Percentiles rank a stretch among this genome's conserved stretches.
These are phyloP conservation scores for Oenanthe oenanthe DNA, from an alignment of 2,113 vertebrate genomes.

Conservation along the genomic window DNA sequence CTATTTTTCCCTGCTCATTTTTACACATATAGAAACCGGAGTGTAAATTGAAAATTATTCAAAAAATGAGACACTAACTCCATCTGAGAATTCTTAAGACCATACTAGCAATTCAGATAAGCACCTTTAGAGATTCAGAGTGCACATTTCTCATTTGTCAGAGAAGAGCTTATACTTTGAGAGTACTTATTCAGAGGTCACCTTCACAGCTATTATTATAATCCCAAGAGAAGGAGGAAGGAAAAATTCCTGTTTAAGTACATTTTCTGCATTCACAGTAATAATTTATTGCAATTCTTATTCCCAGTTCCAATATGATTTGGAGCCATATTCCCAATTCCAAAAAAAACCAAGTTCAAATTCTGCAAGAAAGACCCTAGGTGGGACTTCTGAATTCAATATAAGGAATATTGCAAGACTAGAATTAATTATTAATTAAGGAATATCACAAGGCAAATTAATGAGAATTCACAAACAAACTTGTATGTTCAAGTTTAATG, in stretches of 20 bases:
- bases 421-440: background rate
- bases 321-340: background rate
- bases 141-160: background rate
- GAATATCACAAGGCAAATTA: background rate
- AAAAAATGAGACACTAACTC: background rate
- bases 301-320: background rate
- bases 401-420: background rate
- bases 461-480: background rate
- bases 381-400: background rate
- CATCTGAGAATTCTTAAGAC: background rate
- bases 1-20: background rate
- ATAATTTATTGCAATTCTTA: background rate
- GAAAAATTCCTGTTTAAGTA: background rate
- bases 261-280: background rate
- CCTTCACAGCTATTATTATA: background rate
- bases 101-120: background rate
- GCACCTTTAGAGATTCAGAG: background rate
- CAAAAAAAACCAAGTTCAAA: background rate
- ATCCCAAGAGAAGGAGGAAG: background rate
- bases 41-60: background rate
- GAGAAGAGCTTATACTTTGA: background rate
- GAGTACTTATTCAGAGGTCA: background rate
- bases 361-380: background rate
- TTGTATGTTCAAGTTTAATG: background rate
- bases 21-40: background rate